Evolutionary conservation across 2,797 vertebrate species (phyloP).

Genomic region (Labroides dimidiatus): DNA sequence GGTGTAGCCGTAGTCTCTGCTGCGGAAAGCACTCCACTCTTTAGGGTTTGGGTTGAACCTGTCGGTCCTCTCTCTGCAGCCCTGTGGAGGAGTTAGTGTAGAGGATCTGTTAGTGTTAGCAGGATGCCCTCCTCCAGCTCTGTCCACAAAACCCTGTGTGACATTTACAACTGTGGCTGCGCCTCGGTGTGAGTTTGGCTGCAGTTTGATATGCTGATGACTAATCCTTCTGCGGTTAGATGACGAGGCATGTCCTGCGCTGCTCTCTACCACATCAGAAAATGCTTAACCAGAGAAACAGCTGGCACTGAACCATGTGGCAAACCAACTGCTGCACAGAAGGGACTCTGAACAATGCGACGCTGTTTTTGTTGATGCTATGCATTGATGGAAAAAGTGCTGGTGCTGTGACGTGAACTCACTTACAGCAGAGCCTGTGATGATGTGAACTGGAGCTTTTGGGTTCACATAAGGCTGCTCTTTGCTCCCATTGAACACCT

Average conservation of each 20-base stretch:
- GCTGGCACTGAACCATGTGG: constrained; percentile 58
- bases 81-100: constrained; percentile 75
- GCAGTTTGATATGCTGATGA: constrained; percentile 65
- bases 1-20: constrained; percentile 89
- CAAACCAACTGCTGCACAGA: constrained; percentile 54
- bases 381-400: constrained; percentile 29
- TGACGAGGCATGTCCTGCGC: constrained; percentile 56
- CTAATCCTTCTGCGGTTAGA: constrained; percentile 65
- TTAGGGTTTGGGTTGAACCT: constrained; percentile 84
- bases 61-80: constrained; percentile 88
- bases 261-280: constrained; percentile 68
- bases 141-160: constrained; percentile 42
- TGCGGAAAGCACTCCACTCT: constrained; percentile 89
- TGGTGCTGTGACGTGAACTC: constrained; percentile 24
- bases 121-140: constrained; percentile 20
- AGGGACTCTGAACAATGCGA: constrained; percentile 40
- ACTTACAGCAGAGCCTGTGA: constrained; percentile 93
- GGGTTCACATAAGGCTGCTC: constrained; percentile 89
- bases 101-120: constrained; percentile 20
- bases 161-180: constrained; percentile 59
- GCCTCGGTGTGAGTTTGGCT: constrained; percentile 49
- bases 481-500: constrained; percentile 89
- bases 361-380: constrained; percentile 56
- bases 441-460: constrained; percentile 89
- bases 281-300: constrained; percentile 61